Evolutionary conservation across 2,888 invertebrate species (phyloP), one percentile per base, ranked within the genome.

Genomic region (Watsonalla cultraria): DNA sequence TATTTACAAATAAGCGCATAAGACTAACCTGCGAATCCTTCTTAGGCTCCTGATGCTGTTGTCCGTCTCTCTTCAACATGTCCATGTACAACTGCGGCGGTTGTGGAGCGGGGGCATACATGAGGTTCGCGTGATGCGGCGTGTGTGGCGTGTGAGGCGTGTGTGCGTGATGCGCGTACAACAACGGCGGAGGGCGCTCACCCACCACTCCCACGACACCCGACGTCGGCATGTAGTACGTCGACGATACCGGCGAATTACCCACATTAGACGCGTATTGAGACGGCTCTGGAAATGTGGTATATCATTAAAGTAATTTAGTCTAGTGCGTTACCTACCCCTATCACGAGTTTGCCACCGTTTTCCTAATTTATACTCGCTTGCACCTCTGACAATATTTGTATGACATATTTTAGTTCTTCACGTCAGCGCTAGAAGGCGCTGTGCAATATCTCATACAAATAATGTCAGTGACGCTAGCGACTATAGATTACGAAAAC

Each of bases 101-200:
- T 49, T 86, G 88, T 51, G 86, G 85, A 65, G 86, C 84, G 8
- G 84, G 85, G 55, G 86, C 82, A 13, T 86, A 86, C 85, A 86
- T 81, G 6, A 86, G 57, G 61, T 74, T 75, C 7, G 80, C 64
- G 60, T 85, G 83, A 54, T 87, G 86, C 14, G 84, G 81, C 37
- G 81, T 77, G 54, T 83, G 82, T 0, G 84, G 83, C 0, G 85
- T 74, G 60, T 83, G 84, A 5, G 86, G 85, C 6, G 87, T 83
- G 65, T 90, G 89, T 2, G 82, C 82, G 60, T 86, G 88, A 60
- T 86, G 86, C 11, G 87, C 83, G 72, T 90, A 91, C 58, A 90
- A 60, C 14, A 91, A 61, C 0, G 90, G 88, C 0, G 90, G 90
- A 0, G 89, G 85, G 0, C 89, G 74, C 59, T 90, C 89, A 0